Conservation (phyloP, 2,113 vertebrate genomes). For the Sphaerodactylus townsendi region DNA sequence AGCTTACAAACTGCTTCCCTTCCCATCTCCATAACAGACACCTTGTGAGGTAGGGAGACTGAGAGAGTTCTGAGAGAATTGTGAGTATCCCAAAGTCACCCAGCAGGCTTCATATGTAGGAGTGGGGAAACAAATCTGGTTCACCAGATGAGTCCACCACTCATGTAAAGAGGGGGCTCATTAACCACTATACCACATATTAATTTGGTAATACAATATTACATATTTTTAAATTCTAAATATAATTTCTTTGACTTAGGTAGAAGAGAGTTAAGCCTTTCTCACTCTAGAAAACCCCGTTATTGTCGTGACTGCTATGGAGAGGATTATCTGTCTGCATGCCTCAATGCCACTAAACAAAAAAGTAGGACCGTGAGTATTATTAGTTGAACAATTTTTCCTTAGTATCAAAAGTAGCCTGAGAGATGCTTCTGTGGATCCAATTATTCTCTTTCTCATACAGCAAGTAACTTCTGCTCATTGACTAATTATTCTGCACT, state of each 20-base stretch:
- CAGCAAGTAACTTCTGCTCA: background rate
- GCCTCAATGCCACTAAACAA: conserved; percentile 28
- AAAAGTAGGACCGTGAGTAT: conserved; percentile 56
- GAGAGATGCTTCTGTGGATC: background rate
- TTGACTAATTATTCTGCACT: background rate
- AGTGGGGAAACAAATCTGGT: too few species aligned
- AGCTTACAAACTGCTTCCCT: too few species aligned
- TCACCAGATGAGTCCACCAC: too few species aligned
- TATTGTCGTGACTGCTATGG: background rate
- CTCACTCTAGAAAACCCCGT: conserved; percentile 1
- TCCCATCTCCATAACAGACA: too few species aligned
- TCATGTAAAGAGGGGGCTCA: too few species aligned
- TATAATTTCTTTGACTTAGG: conserved; percentile 48
- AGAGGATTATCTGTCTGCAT: conserved; percentile 30
- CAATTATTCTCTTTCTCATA: background rate
- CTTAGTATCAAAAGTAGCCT: background rate
- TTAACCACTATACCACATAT: too few species aligned
- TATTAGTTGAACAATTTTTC: background rate
- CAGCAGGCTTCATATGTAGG: too few species aligned
- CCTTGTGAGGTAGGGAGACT: too few species aligned
- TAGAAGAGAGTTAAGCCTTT: background rate
- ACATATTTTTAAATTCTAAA: background rate
- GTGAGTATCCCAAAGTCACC: too few species aligned
- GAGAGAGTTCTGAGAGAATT: too few species aligned
- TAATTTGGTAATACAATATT: background rate